Evolutionary conservation across 1,140 invertebrate species (phyloP).

Genomic region (Drosophila fuyamai): DNA sequence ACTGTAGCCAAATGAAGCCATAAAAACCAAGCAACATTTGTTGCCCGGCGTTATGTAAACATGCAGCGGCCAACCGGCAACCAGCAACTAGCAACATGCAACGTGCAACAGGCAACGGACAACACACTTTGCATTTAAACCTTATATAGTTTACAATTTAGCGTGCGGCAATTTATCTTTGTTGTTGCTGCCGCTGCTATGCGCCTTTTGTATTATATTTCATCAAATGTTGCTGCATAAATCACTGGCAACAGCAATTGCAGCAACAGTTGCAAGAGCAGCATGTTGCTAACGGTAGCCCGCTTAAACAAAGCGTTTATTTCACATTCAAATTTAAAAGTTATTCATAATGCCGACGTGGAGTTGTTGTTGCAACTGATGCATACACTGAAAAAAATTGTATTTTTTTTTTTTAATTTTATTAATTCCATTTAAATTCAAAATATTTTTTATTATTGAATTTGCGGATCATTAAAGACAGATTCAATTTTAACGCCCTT

Average conservation of each 20-base stretch:
- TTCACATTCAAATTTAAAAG: slow-evolving; percentile 83
- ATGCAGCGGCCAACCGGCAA: slow-evolving; percentile 1
- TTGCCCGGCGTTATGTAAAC: slow-evolving; percentile 55
- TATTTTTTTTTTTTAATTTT: no score
- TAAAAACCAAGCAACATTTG: slow-evolving; percentile 32
- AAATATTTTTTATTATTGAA: no score
- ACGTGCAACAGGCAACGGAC: slow-evolving; percentile 9
- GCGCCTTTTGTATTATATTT: slow-evolving; percentile 81
- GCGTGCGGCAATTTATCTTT: slow-evolving; percentile 76
- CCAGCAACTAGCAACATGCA: slow-evolving; percentile 12
- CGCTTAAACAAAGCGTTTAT: slow-evolving; percentile 81
- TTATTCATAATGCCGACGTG: slow-evolving; percentile 77
- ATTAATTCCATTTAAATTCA: no score
- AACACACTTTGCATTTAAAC: slow-evolving; percentile 67
- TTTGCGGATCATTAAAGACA: no score
- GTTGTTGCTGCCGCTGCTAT: slow-evolving; percentile 56
- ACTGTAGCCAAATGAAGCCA: slow-evolving; percentile 28
- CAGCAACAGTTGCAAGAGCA: slow-evolving; percentile 34
- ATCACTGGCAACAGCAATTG: slow-evolving; percentile 60
- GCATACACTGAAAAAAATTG: background rate
- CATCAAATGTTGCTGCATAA: slow-evolving; percentile 81
- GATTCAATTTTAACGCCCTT: no score
- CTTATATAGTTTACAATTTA: slow-evolving; percentile 80
- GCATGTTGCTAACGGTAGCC: slow-evolving; percentile 78
- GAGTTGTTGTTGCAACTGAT: slow-evolving; percentile 14